Conservation (phyloP, 2,797 vertebrate species). For the Rousettus madagascariensis region DNA sequence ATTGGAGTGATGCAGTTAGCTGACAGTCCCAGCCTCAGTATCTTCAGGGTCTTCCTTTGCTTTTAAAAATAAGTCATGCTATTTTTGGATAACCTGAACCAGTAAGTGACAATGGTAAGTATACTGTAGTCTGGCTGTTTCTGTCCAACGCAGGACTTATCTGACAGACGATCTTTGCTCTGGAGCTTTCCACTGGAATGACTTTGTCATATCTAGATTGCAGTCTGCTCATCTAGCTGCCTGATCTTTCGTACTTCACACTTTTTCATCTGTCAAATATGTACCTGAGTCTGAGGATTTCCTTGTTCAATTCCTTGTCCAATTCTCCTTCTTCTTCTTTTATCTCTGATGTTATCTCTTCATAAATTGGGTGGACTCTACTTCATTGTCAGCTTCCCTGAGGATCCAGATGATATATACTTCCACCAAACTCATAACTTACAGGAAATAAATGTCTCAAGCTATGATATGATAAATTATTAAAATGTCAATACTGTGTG, state of each 20-base stretch:
- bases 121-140: background rate
- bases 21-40: background rate
- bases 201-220: background rate
- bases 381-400: background rate
- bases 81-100: background rate
- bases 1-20: background rate
- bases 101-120: background rate
- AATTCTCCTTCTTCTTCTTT: background rate
- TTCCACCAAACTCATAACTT: background rate
- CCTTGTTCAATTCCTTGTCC: background rate
- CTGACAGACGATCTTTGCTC: background rate
- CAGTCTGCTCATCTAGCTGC: background rate
- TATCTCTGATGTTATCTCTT: background rate
- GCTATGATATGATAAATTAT: background rate
- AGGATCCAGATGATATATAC: background rate
- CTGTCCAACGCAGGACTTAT: background rate
- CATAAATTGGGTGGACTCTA: background rate
- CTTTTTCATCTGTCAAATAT: background rate
- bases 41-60: background rate
- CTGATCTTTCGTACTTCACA: background rate
- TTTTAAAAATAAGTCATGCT: background rate
- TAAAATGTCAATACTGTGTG: background rate
- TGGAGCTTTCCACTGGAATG: background rate
- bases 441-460: background rate
- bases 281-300: background rate